Base-by-base conservation (phyloP, 2,797 vertebrate species). In the Rhadinocentrus ornatus region DNA sequence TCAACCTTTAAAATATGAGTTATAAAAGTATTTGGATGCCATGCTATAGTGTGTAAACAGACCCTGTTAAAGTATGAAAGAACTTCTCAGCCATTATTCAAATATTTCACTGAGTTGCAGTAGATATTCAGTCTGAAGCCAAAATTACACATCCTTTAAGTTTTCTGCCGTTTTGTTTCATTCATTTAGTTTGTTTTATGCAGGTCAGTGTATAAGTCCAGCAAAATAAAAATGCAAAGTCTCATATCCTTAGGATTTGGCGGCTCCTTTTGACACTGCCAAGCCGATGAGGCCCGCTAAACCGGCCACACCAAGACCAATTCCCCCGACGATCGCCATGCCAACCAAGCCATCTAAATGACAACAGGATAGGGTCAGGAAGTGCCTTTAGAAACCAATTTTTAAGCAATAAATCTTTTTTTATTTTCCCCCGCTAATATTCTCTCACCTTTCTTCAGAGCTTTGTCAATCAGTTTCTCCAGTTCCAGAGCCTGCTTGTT, bases 251-350 rank as follows among this genome's bases (percentile, higher is more conserved):
- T 95, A 96, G 65, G 95, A 94, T 88, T 95, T 98, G 62, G 95
- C 87, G 31, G 94, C 93, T 80, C 94, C 93, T 88, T 97, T 98
- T 75, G 96, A 83, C 69, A 98, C 95, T 0, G 96, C 96, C 88
- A 98, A 79, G 65, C 96, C 96, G 41, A 97, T 96, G 81, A 97
- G 94, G 55, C 96, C 96, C 0, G 96, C 96, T 73, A 98, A 78
- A 0, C 96, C 96, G 0, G 95, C 97, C 77, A 97, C 93, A 0
- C 96, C 95, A 1, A 98, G 89, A 0, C 96, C 94, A 73, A 97
- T 95, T 29, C 97, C 96, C 0, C 96, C 96, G 0, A 97, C 96
- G 1, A 97, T 98, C 20, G 96, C 96, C 95, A 98, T 98, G 88
- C 96, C 97, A 3, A 98, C 96, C 70, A 98, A 78, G 10, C 96